Evolutionary conservation across 2,113 vertebrate genomes (phyloP).

Genomic region (Geococcyx californianus): DNA sequence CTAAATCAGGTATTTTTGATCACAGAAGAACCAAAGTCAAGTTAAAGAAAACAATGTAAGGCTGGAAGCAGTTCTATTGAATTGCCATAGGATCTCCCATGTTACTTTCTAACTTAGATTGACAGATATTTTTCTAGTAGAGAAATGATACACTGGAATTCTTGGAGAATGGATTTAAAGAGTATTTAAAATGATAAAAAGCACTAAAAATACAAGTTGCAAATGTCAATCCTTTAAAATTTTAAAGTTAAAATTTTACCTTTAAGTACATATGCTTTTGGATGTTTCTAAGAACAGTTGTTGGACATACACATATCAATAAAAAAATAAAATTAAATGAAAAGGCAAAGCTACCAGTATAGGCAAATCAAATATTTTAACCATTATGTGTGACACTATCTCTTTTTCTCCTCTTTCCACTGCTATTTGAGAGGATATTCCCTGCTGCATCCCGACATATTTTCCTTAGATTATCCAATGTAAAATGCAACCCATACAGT

Average conservation of each 20-base stretch:
- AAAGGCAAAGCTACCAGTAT: not conserved
- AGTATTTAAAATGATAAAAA: not conserved
- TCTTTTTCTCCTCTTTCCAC: not conserved
- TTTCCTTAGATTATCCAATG: not conserved
- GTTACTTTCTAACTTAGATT: not conserved
- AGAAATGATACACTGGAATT: not conserved
- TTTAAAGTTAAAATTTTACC: not conserved
- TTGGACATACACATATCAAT: not conserved
- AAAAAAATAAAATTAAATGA: not conserved
- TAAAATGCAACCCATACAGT: not conserved
- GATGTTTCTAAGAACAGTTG: not conserved
- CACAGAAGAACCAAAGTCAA: not conserved
- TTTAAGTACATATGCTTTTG: not conserved
- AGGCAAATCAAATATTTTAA: not conserved
- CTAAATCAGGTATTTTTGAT: not conserved
- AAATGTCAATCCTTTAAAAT: not conserved
- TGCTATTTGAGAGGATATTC: not conserved
- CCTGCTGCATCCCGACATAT: not conserved
- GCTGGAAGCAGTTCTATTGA: not conserved
- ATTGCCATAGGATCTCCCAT: not conserved
- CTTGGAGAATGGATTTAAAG: not conserved
- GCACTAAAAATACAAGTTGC: not conserved
- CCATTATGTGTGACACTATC: not conserved
- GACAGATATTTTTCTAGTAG: not conserved
- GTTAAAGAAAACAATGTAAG: not conserved